Evolutionary conservation across 2,113 vertebrate genomes (phyloP), one percentile per base, ranked within the genome.

Genomic region (Sinocyclocheilus anophthalmus): DNA sequence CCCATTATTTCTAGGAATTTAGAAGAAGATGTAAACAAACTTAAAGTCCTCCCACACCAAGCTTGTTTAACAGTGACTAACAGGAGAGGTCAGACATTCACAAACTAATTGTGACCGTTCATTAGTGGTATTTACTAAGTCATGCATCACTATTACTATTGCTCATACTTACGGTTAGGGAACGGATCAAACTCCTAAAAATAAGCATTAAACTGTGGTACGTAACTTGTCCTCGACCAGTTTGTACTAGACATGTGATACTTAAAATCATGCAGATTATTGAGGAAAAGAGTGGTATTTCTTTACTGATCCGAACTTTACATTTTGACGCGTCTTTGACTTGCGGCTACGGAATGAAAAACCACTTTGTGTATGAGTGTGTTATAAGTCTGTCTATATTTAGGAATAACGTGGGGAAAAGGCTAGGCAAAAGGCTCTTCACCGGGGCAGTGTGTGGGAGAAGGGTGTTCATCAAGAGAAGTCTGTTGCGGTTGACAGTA

Each of bases 401-500:
- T 26, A 48, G 69, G 37, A 73, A 73, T 85, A 72, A 45, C 22
- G 20, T 50, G 61, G 48, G 33, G 10, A n/a, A 14, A 50, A 37
- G 59, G 37, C 20, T 16, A 70, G 67, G 67, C 30, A 37, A 70
- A 72, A 37, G n/a, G 39, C 10, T 39, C 12, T 55, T 37, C 8
- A 26, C 63, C 48, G 45, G 26, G 77, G 33, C 78, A 70, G 57
- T 70, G 85, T 53, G 87, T 87, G 79, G 87, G 85, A 63, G 87
- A 33, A 45, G 81, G 26, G 70, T 86, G 87, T 84, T 86, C 37
- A 84, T 83, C 59, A 73, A 53, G 80, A 69, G 73, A 88, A 85
- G 89, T 88, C 87, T 81, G 80, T 80, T 76, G 85, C 67, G 83
- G 89, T 87, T 30, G 37, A 61, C 85, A 81, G 83, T 90, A 87